Evolutionary conservation across 37 sponge, comb jelly and placozoan genomes (phyloP), one percentile per base, ranked within the genome.

Genomic region (Ephydatia muelleri): DNA sequence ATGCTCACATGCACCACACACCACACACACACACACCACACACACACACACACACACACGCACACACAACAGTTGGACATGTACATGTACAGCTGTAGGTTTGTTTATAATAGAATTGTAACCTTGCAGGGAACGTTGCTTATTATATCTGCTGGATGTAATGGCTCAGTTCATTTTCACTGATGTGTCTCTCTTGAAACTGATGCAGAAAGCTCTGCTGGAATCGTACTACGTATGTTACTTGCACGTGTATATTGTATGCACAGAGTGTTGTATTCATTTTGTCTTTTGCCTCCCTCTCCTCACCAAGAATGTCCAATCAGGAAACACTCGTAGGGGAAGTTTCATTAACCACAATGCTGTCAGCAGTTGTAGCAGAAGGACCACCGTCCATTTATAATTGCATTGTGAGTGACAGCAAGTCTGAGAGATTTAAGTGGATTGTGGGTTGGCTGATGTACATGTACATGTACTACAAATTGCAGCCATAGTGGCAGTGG

Each of bases 301-400:
- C 48, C 74, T 49, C 66, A 66, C 77, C 14, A 75, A 27, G 68
- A 67, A 47, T 66, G 47, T 79, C 80, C 34, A 37, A 69, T 37
- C 66, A 48, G n/a, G 38, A 21, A 29, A 23, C 47, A 8, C 75
- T 43, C 84, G 72, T 1, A 76, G 64, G 23, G 34, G 33, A 40
- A 78, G 74, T 25, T 64, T 88, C 23, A 31, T 88, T 0, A n/a
- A 84, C 89, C 0, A 78, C 89, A 26, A 84, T 91, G 30, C 68
- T 76, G 22, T 87, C 88, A 16, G 79, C 92, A 5, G 80, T 90
- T 2, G 68, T 68, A 49, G 87, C 87, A 16, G 81, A 81, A 25
- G 89, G 77, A 0, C 86, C 85, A 9, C 94, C 94, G 48, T 93
- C 94, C 6, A 70, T 93, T 25, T 87, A 65, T 80, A 90, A 79